Evolutionary conservation across 2,888 invertebrate genomes (phyloP).

Genomic region (Orgyia antiqua): DNA sequence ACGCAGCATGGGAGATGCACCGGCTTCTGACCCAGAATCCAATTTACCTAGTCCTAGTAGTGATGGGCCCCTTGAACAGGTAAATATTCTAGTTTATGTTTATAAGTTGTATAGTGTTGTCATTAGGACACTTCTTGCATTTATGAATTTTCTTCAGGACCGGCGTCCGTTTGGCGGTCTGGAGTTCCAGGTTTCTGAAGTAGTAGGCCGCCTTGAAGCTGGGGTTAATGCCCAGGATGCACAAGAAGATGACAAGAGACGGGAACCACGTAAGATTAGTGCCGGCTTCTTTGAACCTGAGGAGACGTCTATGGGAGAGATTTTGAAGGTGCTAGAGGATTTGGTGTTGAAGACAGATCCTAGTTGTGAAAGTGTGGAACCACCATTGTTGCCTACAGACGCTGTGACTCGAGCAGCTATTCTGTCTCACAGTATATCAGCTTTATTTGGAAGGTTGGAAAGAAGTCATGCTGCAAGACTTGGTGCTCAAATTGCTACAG

Average conservation of each 20-base stretch:
- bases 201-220: slow-evolving; percentile 83
- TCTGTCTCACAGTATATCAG: slow-evolving; percentile 92
- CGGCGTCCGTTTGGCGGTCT: slow-evolving; percentile 81
- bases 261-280: slow-evolving; percentile 68
- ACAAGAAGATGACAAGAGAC: slow-evolving; percentile 57
- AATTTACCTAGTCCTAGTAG: slow-evolving; percentile 44
- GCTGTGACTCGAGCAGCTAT: slow-evolving; percentile 80
- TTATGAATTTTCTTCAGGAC: slow-evolving; percentile 63
- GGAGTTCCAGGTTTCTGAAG: slow-evolving; percentile 85
- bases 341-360: slow-evolving; percentile 79
- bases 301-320: slow-evolving; percentile 79
- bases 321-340: slow-evolving; percentile 78
- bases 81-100: slow-evolving; percentile 26
- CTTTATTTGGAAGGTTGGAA: slow-evolving; percentile 91
- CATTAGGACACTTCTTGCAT: too few relatives aligned
- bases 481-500: slow-evolving; percentile 88
- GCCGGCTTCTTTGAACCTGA: slow-evolving; percentile 73
- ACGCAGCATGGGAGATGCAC: slow-evolving; percentile 73
- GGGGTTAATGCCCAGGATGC: slow-evolving; percentile 71
- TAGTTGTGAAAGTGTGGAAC: slow-evolving; percentile 80
- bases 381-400: slow-evolving; percentile 80
- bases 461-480: slow-evolving; percentile 87
- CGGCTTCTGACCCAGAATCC: slow-evolving; percentile 54
- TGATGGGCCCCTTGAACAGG: slow-evolving; percentile 46
- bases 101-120: slow-evolving; percentile 8